Percentiles rank a stretch among this genome's conserved stretches.
Evolutionary conservation across 64 coral and sea anemone species (phyloP).

Genomic region (Pocillopora damicornis): DNA sequence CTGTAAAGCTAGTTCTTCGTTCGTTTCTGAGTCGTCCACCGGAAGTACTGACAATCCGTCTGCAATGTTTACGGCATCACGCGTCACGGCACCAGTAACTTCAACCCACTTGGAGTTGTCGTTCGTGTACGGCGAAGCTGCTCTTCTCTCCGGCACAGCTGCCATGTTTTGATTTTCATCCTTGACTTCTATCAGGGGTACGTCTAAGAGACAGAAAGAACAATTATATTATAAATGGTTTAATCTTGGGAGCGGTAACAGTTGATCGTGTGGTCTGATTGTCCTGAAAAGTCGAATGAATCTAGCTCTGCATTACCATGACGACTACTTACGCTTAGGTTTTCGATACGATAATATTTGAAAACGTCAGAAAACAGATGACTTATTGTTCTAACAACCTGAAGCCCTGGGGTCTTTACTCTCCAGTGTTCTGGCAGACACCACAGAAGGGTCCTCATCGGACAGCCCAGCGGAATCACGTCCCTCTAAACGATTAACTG

Average conservation of each 20-base stretch:
- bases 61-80: slow-evolving; percentile 1
- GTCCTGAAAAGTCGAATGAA: too few relatives aligned
- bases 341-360: too few relatives aligned
- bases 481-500: background rate
- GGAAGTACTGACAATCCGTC: slow-evolving; percentile 80
- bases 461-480: slow-evolving; percentile 5
- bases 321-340: too few relatives aligned
- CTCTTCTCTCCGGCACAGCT: background rate
- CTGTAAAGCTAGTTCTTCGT: slow-evolving; percentile 1
- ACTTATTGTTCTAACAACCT: background rate
- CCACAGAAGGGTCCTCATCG: background rate
- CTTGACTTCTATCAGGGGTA: background rate
- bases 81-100: slow-evolving; percentile 34
- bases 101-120: slow-evolving; percentile 82
- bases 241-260: background rate
- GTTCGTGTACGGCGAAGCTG: slow-evolving; percentile 18
- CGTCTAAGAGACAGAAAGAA: background rate
- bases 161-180: slow-evolving; percentile 30
- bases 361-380: background rate
- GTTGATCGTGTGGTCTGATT: too few relatives aligned
- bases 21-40: slow-evolving; percentile 9
- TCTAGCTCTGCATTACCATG: too few relatives aligned
- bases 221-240: background rate
- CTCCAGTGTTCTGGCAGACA: slow-evolving; percentile 11
- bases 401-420: background rate